phyloP scores from a whole-genome alignment of 2,888 invertebrate species.

The Anagyrus pseudococci region DNA sequence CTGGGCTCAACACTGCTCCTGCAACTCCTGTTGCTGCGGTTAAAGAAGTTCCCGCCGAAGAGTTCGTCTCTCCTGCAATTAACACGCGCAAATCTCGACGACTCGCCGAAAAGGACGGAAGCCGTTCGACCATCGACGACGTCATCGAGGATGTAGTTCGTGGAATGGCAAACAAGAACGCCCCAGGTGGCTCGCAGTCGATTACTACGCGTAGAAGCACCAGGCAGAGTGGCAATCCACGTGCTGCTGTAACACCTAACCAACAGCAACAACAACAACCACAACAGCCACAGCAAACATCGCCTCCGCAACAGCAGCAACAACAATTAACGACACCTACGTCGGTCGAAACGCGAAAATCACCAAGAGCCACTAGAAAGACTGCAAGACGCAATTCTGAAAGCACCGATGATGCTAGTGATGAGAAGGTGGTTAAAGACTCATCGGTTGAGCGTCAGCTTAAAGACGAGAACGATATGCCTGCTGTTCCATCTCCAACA shows the following conservation, averaged over 20 bases:
- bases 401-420: conserved; percentile 69
- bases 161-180: conserved; percentile 65
- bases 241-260: conserved; percentile 48
- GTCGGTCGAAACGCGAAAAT: conserved; percentile 64
- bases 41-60: conserved; percentile 66
- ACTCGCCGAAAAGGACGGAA: conserved; percentile 78
- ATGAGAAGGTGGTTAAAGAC: conserved; percentile 63
- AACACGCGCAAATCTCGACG: conserved; percentile 84
- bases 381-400: conserved; percentile 72
- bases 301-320: conserved; percentile 51
- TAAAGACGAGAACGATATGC: conserved; percentile 9
- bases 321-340: conserved; percentile 37
- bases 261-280: conserved; percentile 49
- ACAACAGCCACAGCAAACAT: conserved; percentile 48
- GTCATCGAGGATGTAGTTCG: conserved; percentile 89
- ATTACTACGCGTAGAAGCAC: conserved; percentile 65
- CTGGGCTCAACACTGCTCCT: conserved; percentile 52
- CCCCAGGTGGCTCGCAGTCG: conserved; percentile 54
- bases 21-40: conserved; percentile 61
- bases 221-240: conserved; percentile 62
- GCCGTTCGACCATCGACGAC: conserved; percentile 82
- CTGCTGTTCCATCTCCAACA: no score
- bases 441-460: conserved; percentile 8
- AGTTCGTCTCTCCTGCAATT: conserved; percentile 67
- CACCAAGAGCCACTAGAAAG: conserved; percentile 70